phyloP scores from a whole-genome alignment of 2,113 vertebrate genomes.

The Rhinogobius similis region DNA sequence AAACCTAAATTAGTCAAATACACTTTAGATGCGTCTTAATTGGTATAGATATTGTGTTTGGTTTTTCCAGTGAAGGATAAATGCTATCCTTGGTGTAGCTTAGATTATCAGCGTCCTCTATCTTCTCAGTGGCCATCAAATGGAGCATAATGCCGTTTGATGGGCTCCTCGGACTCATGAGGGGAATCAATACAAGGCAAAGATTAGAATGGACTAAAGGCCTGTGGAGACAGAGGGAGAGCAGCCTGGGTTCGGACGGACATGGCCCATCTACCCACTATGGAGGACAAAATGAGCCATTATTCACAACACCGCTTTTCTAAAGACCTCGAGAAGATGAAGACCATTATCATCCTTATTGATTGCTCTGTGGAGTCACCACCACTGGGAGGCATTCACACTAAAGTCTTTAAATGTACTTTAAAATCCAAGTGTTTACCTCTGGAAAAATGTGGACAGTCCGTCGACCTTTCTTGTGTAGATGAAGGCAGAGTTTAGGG shows the following conservation, averaged over 20 bases:
- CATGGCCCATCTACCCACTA: constrained; percentile 54
- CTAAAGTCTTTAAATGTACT: constrained; percentile 29
- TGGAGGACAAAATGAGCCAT: constrained; percentile 67
- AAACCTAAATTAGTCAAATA: too few relatives aligned
- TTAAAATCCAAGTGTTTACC: constrained; percentile 17
- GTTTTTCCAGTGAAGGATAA: constrained; percentile 21
- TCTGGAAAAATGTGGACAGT: constrained; percentile 34
- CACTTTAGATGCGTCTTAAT: not conserved
- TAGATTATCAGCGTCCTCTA: constrained; percentile 56
- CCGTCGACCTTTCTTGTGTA: not conserved
- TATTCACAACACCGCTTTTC: constrained; percentile 67
- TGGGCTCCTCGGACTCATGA: constrained; percentile 50
- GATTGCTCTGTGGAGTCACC: constrained; percentile 47
- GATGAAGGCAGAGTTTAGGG: not conserved
- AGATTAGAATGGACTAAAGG: constrained; percentile 63
- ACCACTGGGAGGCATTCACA: constrained; percentile 37
- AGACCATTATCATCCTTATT: constrained; percentile 70
- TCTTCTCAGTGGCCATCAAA: constrained; percentile 61
- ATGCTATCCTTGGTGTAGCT: constrained; percentile 22
- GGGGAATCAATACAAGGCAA: constrained; percentile 67
- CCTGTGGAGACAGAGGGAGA: constrained; percentile 44
- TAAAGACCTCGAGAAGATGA: constrained; percentile 64
- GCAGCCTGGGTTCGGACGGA: constrained; percentile 44
- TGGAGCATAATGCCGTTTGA: constrained; percentile 62
- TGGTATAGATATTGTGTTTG: not conserved